A percentile compares a stretch with the other conserved stretches of the same genome.
These are phyloP conservation scores for Orientallactaga bullata DNA, from an alignment of 2,113 vertebrate genomes.

Conservation along the genomic window DNA sequence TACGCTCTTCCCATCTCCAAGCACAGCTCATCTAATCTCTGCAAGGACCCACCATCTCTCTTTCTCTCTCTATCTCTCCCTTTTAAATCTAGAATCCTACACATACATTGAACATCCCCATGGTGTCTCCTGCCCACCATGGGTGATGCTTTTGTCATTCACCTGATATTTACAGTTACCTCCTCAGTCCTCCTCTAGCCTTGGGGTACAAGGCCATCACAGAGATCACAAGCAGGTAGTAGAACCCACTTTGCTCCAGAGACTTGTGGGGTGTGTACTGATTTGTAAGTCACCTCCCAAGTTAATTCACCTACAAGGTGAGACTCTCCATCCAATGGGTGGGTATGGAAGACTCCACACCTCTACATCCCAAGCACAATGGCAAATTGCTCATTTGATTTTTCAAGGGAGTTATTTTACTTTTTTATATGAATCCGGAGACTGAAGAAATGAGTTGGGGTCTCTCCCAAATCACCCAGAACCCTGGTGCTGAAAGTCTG, in stretches of 20 bases:
- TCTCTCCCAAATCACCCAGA: neutral
- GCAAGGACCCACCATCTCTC: neutral
- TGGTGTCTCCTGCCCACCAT: neutral
- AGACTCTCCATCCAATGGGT: neutral
- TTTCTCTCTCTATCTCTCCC: too few species aligned
- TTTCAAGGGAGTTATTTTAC: neutral
- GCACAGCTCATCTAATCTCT: neutral
- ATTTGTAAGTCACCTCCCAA: neutral
- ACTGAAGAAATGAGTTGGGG: neutral
- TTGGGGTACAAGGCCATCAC: neutral
- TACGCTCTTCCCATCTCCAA: neutral
- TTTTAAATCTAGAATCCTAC: slow-evolving; percentile 27
- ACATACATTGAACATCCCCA: neutral
- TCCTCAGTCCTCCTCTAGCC: neutral
- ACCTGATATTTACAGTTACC: neutral
- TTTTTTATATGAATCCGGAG: neutral
- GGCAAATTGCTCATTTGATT: neutral
- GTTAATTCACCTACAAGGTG: neutral
- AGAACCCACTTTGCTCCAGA: neutral
- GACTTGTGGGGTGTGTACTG: neutral
- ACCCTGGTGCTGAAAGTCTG: neutral
- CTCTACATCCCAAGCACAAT: neutral
- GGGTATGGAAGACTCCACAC: neutral
- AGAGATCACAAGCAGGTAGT: neutral
- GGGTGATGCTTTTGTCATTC: neutral